These are phyloP conservation scores for Formica selysi DNA, from an alignment of 1,140 invertebrate genomes.

Conservation along the genomic window DNA sequence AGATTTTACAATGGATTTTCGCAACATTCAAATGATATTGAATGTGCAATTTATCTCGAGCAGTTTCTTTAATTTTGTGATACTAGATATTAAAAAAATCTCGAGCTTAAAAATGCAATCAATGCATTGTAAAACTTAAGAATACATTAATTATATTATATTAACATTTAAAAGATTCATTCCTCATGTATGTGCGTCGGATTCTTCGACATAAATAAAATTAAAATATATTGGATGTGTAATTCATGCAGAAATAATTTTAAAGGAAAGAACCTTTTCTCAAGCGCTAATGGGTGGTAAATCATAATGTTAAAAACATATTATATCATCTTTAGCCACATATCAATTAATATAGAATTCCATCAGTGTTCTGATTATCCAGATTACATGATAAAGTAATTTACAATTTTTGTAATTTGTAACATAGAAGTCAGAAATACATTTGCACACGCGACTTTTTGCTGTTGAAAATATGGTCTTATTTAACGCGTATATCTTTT, in stretches of 20 bases:
- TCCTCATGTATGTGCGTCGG: neutral
- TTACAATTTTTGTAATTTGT: constrained; percentile 34
- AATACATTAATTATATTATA: constrained; percentile 1
- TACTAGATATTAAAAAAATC: neutral
- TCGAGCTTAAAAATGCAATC: neutral
- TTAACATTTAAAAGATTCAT: constrained; percentile 19
- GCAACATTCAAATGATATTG: neutral
- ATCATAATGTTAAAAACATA: constrained; percentile 24
- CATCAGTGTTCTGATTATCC: constrained; percentile 24
- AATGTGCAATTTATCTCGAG: neutral
- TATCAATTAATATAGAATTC: constrained; percentile 26
- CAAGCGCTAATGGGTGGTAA: neutral
- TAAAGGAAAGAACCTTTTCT: constrained; percentile 20
- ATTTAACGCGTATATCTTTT: neutral
- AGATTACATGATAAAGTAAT: constrained; percentile 33
- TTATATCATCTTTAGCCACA: neutral
- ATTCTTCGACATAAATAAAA: constrained; percentile 39
- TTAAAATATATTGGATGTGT: constrained; percentile 18
- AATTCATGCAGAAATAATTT: constrained; percentile 47
- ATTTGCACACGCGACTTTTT: neutral
- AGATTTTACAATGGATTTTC: neutral
- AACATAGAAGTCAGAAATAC: constrained; percentile 27
- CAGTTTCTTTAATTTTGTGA: neutral
- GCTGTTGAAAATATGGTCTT: constrained; percentile 35
- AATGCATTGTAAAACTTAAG: neutral